These are phyloP conservation scores for Scaptomyza pallida DNA, from an alignment of 1,140 invertebrate species.

Conservation along the genomic window DNA sequence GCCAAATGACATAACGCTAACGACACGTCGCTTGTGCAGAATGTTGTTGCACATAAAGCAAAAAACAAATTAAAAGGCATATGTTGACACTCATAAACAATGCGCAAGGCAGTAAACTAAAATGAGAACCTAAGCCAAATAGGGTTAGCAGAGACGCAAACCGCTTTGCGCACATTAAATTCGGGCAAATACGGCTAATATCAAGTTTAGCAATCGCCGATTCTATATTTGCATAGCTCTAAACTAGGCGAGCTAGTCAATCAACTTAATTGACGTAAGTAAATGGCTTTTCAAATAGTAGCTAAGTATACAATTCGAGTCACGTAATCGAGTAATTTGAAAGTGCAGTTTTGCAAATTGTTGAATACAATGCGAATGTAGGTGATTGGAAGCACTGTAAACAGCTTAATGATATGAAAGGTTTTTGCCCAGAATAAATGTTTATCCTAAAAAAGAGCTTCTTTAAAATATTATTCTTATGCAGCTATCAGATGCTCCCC, in stretches of 20 bases:
- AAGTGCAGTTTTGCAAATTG: no score
- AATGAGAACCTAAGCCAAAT: conserved; percentile 37
- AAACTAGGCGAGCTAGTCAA: not conserved
- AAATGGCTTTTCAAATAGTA: not conserved
- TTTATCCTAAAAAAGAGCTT: no score
- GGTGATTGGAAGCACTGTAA: no score
- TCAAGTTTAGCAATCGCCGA: not conserved
- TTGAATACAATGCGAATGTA: no score
- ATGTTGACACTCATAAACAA: not conserved
- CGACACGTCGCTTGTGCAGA: no score
- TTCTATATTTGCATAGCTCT: not conserved
- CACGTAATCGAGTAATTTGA: not conserved
- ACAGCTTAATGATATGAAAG: no score
- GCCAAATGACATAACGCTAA: not conserved
- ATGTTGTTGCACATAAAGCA: not conserved
- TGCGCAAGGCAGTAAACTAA: not conserved
- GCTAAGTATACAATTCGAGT: not conserved
- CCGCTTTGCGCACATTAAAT: conserved; percentile 27
- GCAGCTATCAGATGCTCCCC: no score
- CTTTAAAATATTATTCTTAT: no score
- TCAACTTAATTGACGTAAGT: not conserved
- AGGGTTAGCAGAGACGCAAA: conserved; percentile 33
- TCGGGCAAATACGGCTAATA: conserved; percentile 13
- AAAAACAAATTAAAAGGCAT: not conserved
- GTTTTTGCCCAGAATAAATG: no score